Evolutionary conservation across 2,797 vertebrate species (phyloP).

Genomic region (Karalla daura): DNA sequence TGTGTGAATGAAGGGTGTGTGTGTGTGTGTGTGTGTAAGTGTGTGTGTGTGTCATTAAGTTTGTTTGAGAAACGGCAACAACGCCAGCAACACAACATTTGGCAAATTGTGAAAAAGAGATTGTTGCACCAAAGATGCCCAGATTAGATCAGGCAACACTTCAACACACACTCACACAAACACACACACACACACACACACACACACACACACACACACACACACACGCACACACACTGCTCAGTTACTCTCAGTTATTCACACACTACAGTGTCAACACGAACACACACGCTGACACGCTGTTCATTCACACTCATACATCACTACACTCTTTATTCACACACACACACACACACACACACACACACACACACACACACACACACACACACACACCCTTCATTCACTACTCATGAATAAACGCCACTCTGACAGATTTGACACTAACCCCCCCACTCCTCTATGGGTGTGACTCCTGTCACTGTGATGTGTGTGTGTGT

Average conservation of each 20-base stretch:
- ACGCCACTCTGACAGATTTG: conserved; percentile 59
- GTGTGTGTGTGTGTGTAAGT: too few relatives aligned
- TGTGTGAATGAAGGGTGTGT: too few relatives aligned
- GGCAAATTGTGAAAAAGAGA: conserved; percentile 18
- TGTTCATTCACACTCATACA: conserved; percentile 34
- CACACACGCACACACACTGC: conserved; percentile 6
- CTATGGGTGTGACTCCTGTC: conserved; percentile 63
- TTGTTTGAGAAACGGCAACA: too few relatives aligned
- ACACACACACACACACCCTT: conserved; percentile 31
- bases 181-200: conserved; percentile 35
- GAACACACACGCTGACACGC: conserved; percentile 42
- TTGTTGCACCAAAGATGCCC: conserved; percentile 15
- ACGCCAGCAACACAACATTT: background rate
- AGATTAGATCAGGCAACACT: conserved; percentile 34
- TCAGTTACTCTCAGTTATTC: conserved; percentile 41
- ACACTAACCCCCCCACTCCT: conserved; percentile 63
- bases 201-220: conserved; percentile 20
- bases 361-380: conserved; percentile 7
- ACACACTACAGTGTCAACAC: conserved; percentile 38
- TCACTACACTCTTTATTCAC: conserved; percentile 26
- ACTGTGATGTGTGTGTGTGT: conserved; percentile 54
- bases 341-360: conserved; percentile 37
- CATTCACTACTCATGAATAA: conserved; percentile 32
- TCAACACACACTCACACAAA: conserved; percentile 17
- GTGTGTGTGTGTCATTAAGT: too few relatives aligned